Evolutionary conservation across 2,888 invertebrate genomes (phyloP).

Genomic region (Ferdinandea cuprea): DNA sequence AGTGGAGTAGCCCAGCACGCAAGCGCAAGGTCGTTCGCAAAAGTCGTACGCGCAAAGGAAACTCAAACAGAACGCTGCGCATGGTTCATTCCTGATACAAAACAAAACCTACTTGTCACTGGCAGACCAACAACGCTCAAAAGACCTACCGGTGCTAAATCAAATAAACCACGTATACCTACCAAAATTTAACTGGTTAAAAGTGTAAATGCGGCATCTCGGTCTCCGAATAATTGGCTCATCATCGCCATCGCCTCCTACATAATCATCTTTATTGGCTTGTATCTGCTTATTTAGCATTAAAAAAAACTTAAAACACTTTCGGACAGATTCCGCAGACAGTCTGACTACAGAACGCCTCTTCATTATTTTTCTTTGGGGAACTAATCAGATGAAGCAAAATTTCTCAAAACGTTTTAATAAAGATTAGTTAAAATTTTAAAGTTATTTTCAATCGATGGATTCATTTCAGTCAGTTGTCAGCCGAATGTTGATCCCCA

Average conservation of each 20-base stretch:
- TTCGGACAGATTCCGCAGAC: conserved; percentile 13
- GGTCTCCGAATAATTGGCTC: conserved; percentile 39
- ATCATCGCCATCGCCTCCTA: conserved; percentile 12
- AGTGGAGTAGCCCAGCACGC: not conserved
- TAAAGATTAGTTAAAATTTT: too few species aligned
- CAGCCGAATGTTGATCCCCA: not conserved
- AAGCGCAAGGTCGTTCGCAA: conserved; percentile 27
- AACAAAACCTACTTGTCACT: conserved; percentile 19
- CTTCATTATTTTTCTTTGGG: too few species aligned
- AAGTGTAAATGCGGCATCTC: conserved; percentile 29
- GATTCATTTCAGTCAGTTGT: not conserved
- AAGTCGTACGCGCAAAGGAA: not conserved
- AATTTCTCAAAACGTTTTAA: not conserved
- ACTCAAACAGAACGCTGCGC: not conserved
- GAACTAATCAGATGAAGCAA: not conserved
- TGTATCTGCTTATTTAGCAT: not conserved
- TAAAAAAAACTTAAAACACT: not conserved
- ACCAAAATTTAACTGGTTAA: conserved; percentile 33
- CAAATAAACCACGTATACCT: conserved; percentile 24
- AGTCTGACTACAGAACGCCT: conserved; percentile 25
- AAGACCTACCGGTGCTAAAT: not conserved
- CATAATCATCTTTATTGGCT: not conserved
- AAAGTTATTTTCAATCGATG: not conserved
- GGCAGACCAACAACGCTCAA: conserved; percentile 9
- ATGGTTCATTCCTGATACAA: conserved; percentile 14